These are phyloP conservation scores for Agrypnia vestita DNA, from an alignment of 1,140 invertebrate genomes.

Conservation along the genomic window DNA sequence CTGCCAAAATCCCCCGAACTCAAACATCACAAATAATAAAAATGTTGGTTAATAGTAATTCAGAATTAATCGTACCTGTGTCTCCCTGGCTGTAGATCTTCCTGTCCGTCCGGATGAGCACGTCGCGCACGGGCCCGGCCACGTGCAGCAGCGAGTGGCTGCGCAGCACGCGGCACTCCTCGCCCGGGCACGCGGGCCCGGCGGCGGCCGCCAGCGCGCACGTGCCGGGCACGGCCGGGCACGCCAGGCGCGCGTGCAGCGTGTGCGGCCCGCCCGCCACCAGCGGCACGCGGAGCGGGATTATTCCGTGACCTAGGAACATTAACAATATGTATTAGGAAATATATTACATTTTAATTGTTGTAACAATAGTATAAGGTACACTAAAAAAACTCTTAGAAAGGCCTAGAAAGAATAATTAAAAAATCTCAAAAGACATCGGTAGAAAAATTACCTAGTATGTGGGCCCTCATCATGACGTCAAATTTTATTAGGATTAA, in stretches of 20 bases:
- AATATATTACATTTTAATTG: too few species aligned
- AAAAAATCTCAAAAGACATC: too few species aligned
- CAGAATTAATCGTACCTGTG: conserved; percentile 67
- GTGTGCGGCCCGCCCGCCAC: conserved; percentile 71
- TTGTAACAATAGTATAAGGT: too few species aligned
- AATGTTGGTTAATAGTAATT: too few species aligned
- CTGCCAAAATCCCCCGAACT: too few species aligned
- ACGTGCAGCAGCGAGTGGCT: conserved; percentile 74
- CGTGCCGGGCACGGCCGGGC: conserved; percentile 60
- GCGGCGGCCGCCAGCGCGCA: conserved; percentile 19
- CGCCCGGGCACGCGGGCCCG: neutral
- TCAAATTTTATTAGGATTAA: too few species aligned
- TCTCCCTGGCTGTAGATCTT: conserved; percentile 77
- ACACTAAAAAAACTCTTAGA: too few species aligned
- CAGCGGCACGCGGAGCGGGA: conserved; percentile 74
- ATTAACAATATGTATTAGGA: too few species aligned
- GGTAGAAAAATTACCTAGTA: too few species aligned
- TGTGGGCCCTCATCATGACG: too few species aligned
- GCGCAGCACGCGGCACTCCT: conserved; percentile 36
- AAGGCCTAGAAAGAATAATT: too few species aligned
- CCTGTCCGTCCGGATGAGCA: conserved; percentile 75
- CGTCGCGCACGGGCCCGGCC: conserved; percentile 76
- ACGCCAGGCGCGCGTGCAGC: conserved; percentile 75
- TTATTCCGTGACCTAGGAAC: conserved; percentile 75
- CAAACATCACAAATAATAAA: too few species aligned